Base-by-base conservation (phyloP, 1,140 invertebrate genomes). In the Drosophila arizonae region DNA sequence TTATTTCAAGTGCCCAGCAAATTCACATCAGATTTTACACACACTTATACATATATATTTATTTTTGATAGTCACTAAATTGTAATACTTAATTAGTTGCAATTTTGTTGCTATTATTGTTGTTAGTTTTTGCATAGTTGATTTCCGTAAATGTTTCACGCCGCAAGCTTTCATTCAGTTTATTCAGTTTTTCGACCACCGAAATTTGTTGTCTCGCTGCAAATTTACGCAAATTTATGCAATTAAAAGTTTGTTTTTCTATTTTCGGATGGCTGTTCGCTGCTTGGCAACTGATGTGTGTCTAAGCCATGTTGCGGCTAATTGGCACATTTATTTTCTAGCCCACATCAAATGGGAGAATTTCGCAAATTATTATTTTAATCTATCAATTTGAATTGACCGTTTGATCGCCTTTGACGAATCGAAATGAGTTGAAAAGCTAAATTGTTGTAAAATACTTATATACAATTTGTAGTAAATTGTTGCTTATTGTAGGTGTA, bases 181-280 rank as follows among this genome's bases (percentile, higher is more conserved):
- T 21, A 57, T 43, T 43, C 17, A 57, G 55, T 62, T 43, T 51
- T 17, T 21, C 33, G 28, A 30, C 15, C 36, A 6, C 15, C 41
- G 56, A 61, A 76, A 55, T 33, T 55, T 55, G 63, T 68, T 52
- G 61, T 60, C 57, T 43, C 61, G 26, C 41, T 36, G 56, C 39
- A 71, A 84, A 61, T 85, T 70, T 75, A 67, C 55, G 30, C 54
- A 67, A 87, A 87, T 87, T 82, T 79, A 77, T 74, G 81, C 60
- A 82, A 81, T 87, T 79, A 81, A 87, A 86, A 79, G 66, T 86
- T 81, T 21, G 4, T 65, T 54, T 61, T 41, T 33, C 21, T 26
- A 15, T 33, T 55, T 17, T 8, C 2, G 6, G 6, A 1, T 17
- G 6, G 43, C 43, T 46, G 36, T 39, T 3, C 13, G n/a, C 50